These are phyloP conservation scores for Trachemys scripta DNA, from an alignment of 2,113 vertebrate species.

Conservation along the genomic window DNA sequence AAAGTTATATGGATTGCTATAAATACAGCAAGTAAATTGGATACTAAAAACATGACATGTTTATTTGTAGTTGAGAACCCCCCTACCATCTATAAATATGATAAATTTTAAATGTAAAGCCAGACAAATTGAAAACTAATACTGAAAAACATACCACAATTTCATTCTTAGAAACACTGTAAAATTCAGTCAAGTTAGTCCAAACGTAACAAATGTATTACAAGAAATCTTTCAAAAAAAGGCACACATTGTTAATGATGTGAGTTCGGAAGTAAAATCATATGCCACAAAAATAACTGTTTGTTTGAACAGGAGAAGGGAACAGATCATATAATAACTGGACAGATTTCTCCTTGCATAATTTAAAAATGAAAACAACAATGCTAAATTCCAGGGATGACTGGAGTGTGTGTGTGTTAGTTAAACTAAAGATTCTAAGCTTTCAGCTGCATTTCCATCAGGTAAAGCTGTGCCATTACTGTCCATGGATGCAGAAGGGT, in stretches of 20 bases:
- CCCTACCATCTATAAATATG: conserved; percentile 86
- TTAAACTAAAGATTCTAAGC: conserved; percentile 95
- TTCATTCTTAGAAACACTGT: conserved; percentile 82
- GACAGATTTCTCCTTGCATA: background rate
- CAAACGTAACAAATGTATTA: conserved; percentile 82
- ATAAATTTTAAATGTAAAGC: conserved; percentile 77
- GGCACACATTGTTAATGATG: conserved; percentile 90
- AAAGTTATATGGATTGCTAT: conserved; percentile 83
- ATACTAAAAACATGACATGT: conserved; percentile 77
- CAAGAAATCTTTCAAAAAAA: conserved; percentile 85
- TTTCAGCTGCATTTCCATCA: conserved; percentile 86
- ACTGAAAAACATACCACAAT: conserved; percentile 78
- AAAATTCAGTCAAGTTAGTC: conserved; percentile 86
- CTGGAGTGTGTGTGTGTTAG: background rate
- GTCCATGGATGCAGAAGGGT: conserved; percentile 86
- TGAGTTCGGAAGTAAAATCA: conserved; percentile 76
- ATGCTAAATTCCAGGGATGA: conserved; percentile 38
- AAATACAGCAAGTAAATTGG: conserved; percentile 84
- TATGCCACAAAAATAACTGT: conserved; percentile 57
- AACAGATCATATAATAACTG: conserved; percentile 50
- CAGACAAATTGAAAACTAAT: conserved; percentile 77
- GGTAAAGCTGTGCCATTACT: conserved; percentile 87
- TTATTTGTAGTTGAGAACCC: conserved; percentile 50
- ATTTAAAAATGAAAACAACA: conserved; percentile 61
- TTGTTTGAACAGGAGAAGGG: conserved; percentile 39